Conservation (phyloP, 2,113 vertebrate species). For the Myrmophylax atrothorax region DNA sequence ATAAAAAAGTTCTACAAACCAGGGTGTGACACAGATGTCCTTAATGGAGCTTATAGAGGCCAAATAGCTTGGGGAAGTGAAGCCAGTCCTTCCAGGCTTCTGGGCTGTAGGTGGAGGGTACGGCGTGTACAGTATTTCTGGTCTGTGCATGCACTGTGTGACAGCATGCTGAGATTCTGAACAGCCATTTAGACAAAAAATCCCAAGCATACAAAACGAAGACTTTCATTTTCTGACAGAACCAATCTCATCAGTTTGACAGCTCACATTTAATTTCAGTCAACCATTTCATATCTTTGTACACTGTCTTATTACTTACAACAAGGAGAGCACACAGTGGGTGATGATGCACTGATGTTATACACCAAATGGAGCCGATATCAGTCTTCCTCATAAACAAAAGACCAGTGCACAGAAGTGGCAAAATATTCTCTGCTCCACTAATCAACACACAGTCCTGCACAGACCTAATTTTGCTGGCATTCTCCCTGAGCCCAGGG, state of each 20-base stretch:
- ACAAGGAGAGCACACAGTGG: neutral
- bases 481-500: neutral
- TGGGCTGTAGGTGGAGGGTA: neutral
- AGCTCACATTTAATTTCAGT: constrained; percentile 17
- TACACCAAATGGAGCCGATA: neutral
- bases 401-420: neutral
- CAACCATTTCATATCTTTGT: neutral
- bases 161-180: neutral
- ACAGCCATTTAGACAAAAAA: neutral
- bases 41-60: neutral
- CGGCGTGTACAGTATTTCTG: neutral
- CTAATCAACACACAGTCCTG: neutral
- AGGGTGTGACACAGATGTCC: neutral
- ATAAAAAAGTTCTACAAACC: neutral
- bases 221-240: neutral
- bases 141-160: neutral
- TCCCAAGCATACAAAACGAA: neutral
- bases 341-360: neutral
- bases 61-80: neutral
- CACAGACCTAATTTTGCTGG: neutral
- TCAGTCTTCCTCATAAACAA: neutral
- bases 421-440: neutral
- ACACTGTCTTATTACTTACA: neutral
- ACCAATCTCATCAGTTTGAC: neutral
- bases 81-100: neutral